phyloP scores from a whole-genome alignment of 2,113 vertebrate species.

The Atrichornis clamosus region DNA sequence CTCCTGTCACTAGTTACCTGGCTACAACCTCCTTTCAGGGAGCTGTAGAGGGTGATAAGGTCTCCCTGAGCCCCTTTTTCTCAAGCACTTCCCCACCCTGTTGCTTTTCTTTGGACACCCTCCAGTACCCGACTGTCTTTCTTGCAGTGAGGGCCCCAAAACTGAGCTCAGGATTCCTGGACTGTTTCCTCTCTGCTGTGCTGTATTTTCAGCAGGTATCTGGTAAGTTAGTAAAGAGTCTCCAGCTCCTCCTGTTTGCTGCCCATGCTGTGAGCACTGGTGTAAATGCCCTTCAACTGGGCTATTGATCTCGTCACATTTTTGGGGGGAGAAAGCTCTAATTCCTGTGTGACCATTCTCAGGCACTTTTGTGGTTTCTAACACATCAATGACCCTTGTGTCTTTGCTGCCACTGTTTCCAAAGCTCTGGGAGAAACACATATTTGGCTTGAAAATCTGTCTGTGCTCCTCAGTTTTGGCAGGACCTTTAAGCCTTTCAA shows the following conservation, averaged over 20 bases:
- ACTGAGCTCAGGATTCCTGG: not conserved
- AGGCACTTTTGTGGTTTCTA: not conserved
- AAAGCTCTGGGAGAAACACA: not conserved
- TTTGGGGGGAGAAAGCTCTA: not conserved
- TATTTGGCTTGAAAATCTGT: not conserved
- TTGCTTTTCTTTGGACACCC: not conserved
- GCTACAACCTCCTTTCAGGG: not conserved
- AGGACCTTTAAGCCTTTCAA: not conserved
- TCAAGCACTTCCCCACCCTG: not conserved
- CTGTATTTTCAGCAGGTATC: not conserved
- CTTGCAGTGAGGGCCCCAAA: not conserved
- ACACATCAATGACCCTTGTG: not conserved
- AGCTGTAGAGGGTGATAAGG: not conserved
- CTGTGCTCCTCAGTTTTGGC: not conserved
- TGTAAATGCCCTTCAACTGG: not conserved
- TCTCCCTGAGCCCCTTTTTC: not conserved
- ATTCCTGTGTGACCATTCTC: not conserved
- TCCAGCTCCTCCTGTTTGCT: not conserved
- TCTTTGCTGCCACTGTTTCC: not conserved
- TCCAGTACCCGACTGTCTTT: not conserved
- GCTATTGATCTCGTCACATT: not conserved
- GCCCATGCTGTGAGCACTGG: not conserved
- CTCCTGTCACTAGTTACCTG: not conserved
- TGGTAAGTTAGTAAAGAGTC: not conserved
- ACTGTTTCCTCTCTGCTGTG: not conserved